Evolutionary conservation across 1,140 invertebrate species (phyloP).

Genomic region (Manduca sexta): DNA sequence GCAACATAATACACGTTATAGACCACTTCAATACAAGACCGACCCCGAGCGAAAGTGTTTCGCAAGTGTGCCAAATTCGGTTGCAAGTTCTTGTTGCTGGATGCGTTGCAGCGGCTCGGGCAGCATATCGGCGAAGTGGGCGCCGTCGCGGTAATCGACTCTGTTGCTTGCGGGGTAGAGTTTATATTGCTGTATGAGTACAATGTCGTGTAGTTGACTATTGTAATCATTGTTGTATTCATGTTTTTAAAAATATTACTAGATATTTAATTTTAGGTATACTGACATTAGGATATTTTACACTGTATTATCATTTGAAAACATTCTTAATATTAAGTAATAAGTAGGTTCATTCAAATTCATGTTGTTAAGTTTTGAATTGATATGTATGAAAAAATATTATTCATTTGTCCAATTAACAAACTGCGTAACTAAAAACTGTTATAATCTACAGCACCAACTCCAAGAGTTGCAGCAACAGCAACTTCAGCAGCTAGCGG

Average conservation of each 20-base stretch:
- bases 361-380: neutral
- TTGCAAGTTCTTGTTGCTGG: conserved; percentile 48
- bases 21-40: conserved; percentile 38
- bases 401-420: neutral
- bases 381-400: neutral
- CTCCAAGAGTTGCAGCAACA: conserved; percentile 52
- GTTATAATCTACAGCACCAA: conserved; percentile 26
- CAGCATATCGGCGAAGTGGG: conserved; percentile 42
- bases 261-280: no score
- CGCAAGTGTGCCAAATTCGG: conserved; percentile 45
- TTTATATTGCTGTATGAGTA: no score
- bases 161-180: no score
- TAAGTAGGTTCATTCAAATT: neutral
- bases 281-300: no score
- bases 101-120: conserved; percentile 42
- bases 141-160: conserved; percentile 29
- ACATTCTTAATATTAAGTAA: neutral
- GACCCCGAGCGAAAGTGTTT: conserved; percentile 34
- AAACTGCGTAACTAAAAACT: neutral
- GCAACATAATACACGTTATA: conserved; percentile 15
- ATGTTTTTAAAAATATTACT: no score
- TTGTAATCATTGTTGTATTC: no score
- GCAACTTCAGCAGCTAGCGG: conserved; percentile 57
- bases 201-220: no score
- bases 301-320: no score